Percentiles rank a stretch among this genome's conserved stretches.
Conservation (phyloP, 2,113 vertebrate genomes). For the Sylvietta virens region DNA sequence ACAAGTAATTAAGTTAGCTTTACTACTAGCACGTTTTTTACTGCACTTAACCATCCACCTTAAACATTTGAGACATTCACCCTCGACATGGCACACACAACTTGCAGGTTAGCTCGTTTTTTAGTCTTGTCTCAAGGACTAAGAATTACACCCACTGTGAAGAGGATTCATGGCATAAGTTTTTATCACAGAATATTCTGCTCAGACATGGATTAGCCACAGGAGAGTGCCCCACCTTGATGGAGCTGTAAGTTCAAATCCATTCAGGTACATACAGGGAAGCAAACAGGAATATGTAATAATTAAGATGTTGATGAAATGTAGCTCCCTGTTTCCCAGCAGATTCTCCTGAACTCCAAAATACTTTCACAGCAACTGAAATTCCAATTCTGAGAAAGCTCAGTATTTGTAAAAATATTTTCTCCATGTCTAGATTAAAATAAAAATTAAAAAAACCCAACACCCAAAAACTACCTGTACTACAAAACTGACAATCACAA, state of each 20-base stretch:
- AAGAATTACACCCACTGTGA: neutral
- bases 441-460: neutral
- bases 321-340: neutral
- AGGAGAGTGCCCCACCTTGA: neutral
- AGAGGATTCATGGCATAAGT: neutral
- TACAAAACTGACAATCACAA: neutral
- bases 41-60: neutral
- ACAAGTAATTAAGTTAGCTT: neutral
- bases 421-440: neutral
- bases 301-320: neutral
- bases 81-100: fast-evolving
- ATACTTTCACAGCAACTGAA: neutral
- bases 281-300: neutral
- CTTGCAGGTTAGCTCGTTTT: neutral
- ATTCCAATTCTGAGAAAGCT: neutral
- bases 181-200: neutral
- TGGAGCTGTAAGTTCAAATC: neutral
- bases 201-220: neutral
- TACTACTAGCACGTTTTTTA: neutral
- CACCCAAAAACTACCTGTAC: neutral
- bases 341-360: neutral
- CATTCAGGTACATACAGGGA: neutral
- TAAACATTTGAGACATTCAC: neutral
- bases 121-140: neutral
- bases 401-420: neutral